Base-by-base conservation (phyloP, 2,113 vertebrate species). In the Entosphenus tridentatus region DNA sequence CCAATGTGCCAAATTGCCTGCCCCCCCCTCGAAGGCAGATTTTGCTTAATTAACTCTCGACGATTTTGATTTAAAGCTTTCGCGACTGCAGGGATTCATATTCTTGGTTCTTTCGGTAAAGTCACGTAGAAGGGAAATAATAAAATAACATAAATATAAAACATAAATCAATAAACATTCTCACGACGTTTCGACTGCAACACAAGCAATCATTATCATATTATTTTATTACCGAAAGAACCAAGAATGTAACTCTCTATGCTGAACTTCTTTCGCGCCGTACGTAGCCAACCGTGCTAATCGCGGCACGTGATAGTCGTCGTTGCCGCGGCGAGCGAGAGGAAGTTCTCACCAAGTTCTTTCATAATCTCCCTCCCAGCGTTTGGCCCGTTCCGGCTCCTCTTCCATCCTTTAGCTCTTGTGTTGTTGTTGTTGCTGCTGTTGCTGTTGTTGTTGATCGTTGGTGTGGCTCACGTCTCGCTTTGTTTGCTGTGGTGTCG, bases 291-390 rank as follows among this genome's bases (percentile, higher is more conserved):
- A 14, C 2, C 1, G 4, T 56, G 3, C 17, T 5, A 14, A n/a
- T 11, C 70, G 6, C 21, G 3, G 21, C 21, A 39, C 21, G 21
- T 39, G 4, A 39, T 3, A 39, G 21, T 39, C 21, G 21, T 39
- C 21, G 21, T 39, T 39, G 21, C 56, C 16, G 57, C 39, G 14
- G 17, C 57, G 11, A 54, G 6, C 17, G 14, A 58, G 14, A 70
- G 55, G 62, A 16, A 12, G 17, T 55, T 55, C 12, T 77, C 57
- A 90, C 93, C 91, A 97, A 72, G 93, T 96, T 73, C 91, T 80
- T 73, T 97, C 93, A 71, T 96, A 97, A 73, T 90, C 93, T n/a
- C 91, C 93, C 77, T 97, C 93, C 93, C 91, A 97, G 14, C 89
- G 85, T 73, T 96, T 96, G 8, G 90, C 81, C 81, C 83, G 80